Conservation (phyloP, 1,140 invertebrate species). For the Psix sp. region DNA sequence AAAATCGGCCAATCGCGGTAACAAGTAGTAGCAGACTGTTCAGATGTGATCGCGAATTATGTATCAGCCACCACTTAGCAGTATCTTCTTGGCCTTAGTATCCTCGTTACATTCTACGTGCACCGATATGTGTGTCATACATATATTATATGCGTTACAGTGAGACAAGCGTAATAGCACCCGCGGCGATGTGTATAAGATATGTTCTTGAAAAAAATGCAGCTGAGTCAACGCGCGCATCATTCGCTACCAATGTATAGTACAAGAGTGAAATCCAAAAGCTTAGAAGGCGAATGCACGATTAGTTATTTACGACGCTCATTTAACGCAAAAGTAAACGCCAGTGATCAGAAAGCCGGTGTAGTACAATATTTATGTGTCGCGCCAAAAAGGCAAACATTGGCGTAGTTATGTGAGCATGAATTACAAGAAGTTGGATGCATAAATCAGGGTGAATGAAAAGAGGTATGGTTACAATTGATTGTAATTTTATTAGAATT, state of each 20-base stretch:
- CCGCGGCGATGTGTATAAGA: constrained; percentile 12
- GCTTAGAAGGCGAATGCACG: no score
- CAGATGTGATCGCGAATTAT: constrained; percentile 53
- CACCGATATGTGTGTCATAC: constrained; percentile 48
- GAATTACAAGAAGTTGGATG: no score
- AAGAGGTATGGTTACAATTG: constrained; percentile 36
- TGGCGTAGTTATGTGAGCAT: no score
- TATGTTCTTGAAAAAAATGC: constrained; percentile 22
- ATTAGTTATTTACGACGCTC: no score
- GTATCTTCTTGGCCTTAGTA: constrained; percentile 67
- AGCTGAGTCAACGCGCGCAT: constrained; percentile 1
- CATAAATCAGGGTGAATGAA: background rate
- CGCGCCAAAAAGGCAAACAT: no score
- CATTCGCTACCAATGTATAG: background rate
- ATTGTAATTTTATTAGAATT: constrained; percentile 56
- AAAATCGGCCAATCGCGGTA: constrained; percentile 27
- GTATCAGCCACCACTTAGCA: constrained; percentile 71
- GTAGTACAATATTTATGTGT: no score
- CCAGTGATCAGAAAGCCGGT: no score
- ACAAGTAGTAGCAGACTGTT: constrained; percentile 69
- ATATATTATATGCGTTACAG: constrained; percentile 40
- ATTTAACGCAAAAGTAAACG: no score
- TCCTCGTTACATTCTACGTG: constrained; percentile 47
- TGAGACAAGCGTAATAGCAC: constrained; percentile 26
- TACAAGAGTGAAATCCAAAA: no score